Evolutionary conservation across 2,113 vertebrate genomes (phyloP).

Genomic region (Mobula hypostoma): DNA sequence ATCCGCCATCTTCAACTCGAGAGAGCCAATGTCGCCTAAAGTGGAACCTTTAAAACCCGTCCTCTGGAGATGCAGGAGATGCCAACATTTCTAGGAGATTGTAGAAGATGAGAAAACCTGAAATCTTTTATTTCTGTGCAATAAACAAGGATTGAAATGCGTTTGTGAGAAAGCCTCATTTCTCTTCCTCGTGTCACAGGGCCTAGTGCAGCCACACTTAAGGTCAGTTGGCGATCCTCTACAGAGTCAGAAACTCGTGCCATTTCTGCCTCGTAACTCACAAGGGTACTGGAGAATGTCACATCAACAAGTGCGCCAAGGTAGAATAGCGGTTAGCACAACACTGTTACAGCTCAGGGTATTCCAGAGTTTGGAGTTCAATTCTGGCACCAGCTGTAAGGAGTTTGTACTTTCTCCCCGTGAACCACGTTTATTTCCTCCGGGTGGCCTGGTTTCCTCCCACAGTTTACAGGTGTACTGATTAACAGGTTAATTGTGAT

Average conservation of each 20-base stretch:
- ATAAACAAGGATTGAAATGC: constrained; percentile 5
- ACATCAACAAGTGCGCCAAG: no score
- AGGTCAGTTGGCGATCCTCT: background rate
- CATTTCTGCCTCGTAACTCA: no score
- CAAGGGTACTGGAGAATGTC: no score
- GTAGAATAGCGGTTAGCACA: no score
- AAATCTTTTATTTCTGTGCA: background rate
- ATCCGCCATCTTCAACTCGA: background rate
- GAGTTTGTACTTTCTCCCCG: no score
- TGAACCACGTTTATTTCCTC: no score
- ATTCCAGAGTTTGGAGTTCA: no score
- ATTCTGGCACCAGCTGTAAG: no score
- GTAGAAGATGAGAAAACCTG: background rate
- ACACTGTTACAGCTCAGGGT: no score
- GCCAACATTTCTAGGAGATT: background rate
- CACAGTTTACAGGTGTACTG: no score
- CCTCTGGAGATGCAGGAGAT: background rate
- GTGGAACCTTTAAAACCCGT: background rate
- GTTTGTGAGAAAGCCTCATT: background rate
- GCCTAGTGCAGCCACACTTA: background rate
- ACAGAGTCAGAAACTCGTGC: background rate
- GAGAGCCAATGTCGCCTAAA: background rate
- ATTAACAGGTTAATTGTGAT: no score
- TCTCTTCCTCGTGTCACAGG: background rate
- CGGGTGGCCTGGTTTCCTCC: no score